A percentile compares a stretch with the other conserved stretches of the same genome.
Conservation (phyloP, 2,113 vertebrate genomes). For the Colius striatus region DNA sequence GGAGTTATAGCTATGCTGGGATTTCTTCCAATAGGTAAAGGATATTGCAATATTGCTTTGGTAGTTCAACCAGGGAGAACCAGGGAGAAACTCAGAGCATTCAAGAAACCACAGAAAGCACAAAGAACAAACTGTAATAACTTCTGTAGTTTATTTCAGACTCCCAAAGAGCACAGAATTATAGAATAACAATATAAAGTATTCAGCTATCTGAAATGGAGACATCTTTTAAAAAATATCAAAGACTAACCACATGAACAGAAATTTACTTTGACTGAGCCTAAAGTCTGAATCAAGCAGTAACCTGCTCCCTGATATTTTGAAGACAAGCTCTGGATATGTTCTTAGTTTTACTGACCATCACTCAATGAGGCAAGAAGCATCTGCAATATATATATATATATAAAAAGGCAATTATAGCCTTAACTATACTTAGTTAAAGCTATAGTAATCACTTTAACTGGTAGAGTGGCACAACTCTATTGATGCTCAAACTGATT, state of each 20-base stretch:
- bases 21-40: not conserved
- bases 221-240: not conserved
- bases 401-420: not conserved
- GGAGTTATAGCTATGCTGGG: not conserved
- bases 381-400: not conserved
- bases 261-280: not conserved
- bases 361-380: not conserved
- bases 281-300: not conserved
- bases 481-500: not conserved
- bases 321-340: not conserved
- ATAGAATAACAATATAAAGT: not conserved
- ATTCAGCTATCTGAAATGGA: not conserved
- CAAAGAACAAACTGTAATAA: slow-evolving; percentile 19
- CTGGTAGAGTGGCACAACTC: not conserved
- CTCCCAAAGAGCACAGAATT: not conserved
- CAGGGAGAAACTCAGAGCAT: not conserved
- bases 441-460: not conserved
- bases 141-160: not conserved
- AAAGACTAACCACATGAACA: not conserved
- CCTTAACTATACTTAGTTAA: not conserved
- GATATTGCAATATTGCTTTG: slow-evolving; percentile 31
- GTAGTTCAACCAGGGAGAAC: not conserved
- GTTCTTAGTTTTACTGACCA: not conserved
- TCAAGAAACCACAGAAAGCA: slow-evolving; percentile 11
- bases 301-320: not conserved